A percentile compares a stretch with the other conserved stretches of the same genome.
phyloP scores from a whole-genome alignment of 2,113 vertebrate species.

The Otis tarda region DNA sequence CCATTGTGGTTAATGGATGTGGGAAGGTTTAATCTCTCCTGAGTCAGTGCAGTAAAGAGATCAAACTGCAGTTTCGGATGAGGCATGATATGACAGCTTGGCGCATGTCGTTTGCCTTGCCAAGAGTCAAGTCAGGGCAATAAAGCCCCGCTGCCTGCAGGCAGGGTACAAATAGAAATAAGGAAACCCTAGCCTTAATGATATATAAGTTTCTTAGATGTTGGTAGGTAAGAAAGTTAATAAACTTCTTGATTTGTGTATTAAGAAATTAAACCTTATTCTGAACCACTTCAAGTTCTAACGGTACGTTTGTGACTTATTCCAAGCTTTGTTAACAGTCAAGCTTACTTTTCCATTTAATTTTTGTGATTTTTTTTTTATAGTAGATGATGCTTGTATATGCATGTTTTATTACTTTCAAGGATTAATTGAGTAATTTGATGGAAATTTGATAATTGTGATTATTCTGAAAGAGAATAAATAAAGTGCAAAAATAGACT shows the following conservation, averaged over 20 bases:
- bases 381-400: background rate
- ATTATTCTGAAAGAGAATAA: background rate
- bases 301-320: background rate
- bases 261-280: background rate
- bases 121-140: background rate
- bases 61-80: background rate
- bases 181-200: background rate
- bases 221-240: background rate
- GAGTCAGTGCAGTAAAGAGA: background rate
- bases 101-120: rapidly evolving
- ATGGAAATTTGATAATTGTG: background rate
- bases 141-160: background rate
- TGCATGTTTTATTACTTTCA: background rate
- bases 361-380: background rate
- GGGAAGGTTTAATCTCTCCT: background rate
- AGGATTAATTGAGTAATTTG: background rate
- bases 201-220: background rate
- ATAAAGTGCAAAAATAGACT: background rate
- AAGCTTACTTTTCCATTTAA: background rate
- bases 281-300: background rate
- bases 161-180: background rate
- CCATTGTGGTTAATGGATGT: background rate
- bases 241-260: background rate
- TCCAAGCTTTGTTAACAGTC: background rate
- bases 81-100: background rate